Base-by-base conservation (phyloP, 2,113 vertebrate genomes). In the Nyctereutes procyonoides region DNA sequence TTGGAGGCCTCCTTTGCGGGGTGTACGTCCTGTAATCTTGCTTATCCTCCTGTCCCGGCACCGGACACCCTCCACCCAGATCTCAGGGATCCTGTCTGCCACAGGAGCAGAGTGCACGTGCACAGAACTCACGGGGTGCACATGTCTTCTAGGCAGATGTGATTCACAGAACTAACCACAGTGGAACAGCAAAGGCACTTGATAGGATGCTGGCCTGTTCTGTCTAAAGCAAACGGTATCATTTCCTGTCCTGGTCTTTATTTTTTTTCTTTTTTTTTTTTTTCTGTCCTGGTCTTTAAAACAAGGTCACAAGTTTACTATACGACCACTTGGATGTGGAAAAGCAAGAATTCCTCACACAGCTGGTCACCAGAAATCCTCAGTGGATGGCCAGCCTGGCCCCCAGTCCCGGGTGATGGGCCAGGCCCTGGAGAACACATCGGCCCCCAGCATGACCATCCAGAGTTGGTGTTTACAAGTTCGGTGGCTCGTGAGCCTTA, bases 371-470 rank as follows among this genome's bases (percentile, higher is more conserved):
- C 63, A 32, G 13, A 53, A 38, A 7, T 3, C 2, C 38, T 56
- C 12, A 2, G 8, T 2, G 35, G 28, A 35, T 3, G 7, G 51
- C 35, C 17, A 15, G 60, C 83, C 19, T 26, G 8, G 11, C 8
- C 30, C 51, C 3, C 0, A 4, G 13, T 7, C 26, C 32, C 14
- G 4, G 2, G 24, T 6, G 48, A 19, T 3, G 10, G 0, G 30
- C 51, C 10, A 14, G 35, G 19, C 53, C 5, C 24, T 63, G 62
- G 26, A 43, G 43, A 43, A 43, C 43, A 43, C 43, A 43, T 43
- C 1, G 43, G 43, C 28, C 65, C 58, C 3, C 11, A 0, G 28
- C 11, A 16, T 74, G 62, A 17, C 11, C 16, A 8, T 5, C 6
- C 3, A 38, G 38, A 26, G 48, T 11, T 2, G 26, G 12, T 15